Evolutionary conservation across 2,888 invertebrate species (phyloP), one percentile per base, ranked within the genome.

Genomic region (Scaptomyza flava): DNA sequence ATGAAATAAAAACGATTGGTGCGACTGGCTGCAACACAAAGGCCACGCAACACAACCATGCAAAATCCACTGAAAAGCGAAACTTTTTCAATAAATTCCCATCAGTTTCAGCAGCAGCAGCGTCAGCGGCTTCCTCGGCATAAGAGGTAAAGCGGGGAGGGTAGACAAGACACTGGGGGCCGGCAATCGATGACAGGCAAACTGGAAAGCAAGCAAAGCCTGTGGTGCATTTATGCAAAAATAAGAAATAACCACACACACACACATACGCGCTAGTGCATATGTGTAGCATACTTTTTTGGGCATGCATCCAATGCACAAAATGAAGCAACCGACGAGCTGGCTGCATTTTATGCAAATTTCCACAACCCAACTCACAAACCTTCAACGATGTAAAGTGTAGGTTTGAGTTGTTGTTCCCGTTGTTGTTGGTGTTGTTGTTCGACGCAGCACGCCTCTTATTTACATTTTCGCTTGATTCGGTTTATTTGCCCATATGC

Each of bases 191-290:
- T 86, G 83, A 87, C 86, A 88, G 86, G 69, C 88, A 77, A 77
- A 77, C 79, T 73, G 85, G 66, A 79, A 75, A 81, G 82, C 82
- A 77, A 82, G 86, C 80, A 68, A 71, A 75, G 82, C 80, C 88
- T 86, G 86, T 68, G 86, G 85, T 88, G 80, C 86, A 85, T 86
- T 86, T 88, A 86, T 88, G 88, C 87, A 84, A 84, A 84, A 84
- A 84, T 86, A 85, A 88, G 84, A 85, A 85, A 86, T 86, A 88
- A 82, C 87, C 68, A 68, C 47, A 71, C 54, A 69, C 52, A 54
- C 46, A 23, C 27, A 48, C 54, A 38, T 33, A 27, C 31, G 33
- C 46, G 48, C 41, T 36, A 6, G 33, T 34, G 9, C 12, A 27
- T 75, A 75, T 70, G 60, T 75, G 73, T 72, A 71, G 75, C 75